Conservation (phyloP, 2,113 vertebrate genomes). For the Agapornis roseicollis region DNA sequence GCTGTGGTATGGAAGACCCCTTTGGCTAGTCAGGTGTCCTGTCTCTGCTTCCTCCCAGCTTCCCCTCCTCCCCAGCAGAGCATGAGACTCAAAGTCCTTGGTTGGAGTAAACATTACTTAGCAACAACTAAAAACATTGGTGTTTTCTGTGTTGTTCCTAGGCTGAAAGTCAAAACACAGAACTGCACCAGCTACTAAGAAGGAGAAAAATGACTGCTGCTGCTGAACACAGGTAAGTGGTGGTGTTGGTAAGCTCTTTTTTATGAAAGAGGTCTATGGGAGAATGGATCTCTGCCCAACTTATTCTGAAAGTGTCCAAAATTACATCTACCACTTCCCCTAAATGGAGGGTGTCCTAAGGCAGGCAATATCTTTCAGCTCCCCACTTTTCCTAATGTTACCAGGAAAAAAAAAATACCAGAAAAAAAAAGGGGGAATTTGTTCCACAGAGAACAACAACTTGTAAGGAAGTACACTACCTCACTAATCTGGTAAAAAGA, state of each 20-base stretch:
- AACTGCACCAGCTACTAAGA: too few relatives aligned
- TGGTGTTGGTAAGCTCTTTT: neutral
- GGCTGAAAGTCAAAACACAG: too few relatives aligned
- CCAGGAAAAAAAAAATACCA: neutral
- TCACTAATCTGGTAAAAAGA: neutral
- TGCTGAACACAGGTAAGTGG: neutral
- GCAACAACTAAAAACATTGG: too few relatives aligned
- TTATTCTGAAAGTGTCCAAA: neutral
- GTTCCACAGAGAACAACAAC: neutral
- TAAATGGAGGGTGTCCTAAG: neutral
- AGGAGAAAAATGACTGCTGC: too few relatives aligned
- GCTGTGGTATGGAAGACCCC: too few relatives aligned
- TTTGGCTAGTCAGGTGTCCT: too few relatives aligned
- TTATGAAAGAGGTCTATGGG: neutral
- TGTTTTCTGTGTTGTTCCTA: too few relatives aligned
- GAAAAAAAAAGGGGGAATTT: neutral
- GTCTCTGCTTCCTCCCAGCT: too few relatives aligned
- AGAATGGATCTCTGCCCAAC: neutral
- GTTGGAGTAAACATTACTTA: too few relatives aligned
- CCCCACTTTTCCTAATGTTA: neutral
- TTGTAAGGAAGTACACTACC: neutral
- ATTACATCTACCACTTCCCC: neutral
- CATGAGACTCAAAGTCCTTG: too few relatives aligned
- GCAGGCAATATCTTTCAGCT: neutral
- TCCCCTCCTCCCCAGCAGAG: too few relatives aligned